Evolutionary conservation across 2,888 invertebrate genomes (phyloP).

Genomic region (Phorcus lineatus): DNA sequence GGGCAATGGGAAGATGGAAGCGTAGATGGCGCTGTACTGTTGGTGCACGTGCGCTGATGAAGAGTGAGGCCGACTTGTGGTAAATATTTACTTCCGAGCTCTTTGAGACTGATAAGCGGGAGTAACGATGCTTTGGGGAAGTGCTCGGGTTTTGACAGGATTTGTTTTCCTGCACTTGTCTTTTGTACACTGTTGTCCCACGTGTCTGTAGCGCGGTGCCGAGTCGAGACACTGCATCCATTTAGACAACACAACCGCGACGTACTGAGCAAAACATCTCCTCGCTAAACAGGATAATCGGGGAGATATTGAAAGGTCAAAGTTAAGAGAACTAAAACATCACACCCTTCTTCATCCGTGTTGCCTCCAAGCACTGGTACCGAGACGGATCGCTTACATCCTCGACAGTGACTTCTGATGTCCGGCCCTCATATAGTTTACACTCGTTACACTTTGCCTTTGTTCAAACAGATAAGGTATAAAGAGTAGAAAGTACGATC

Average conservation of each 20-base stretch:
- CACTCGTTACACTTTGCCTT: too few relatives aligned
- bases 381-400: too few relatives aligned
- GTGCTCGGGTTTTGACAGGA: conserved; percentile 5
- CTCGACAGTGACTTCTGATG: too few relatives aligned
- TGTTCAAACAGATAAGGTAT: too few relatives aligned
- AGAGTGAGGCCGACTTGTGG: background rate
- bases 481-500: too few relatives aligned
- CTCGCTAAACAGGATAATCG: background rate
- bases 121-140: conserved; percentile 16
- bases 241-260: background rate
- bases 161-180: conserved; percentile 29
- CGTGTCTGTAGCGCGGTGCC: background rate
- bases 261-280: background rate
- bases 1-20: conserved; percentile 1
- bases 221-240: background rate
- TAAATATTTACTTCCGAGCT: conserved; percentile 25
- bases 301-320: background rate
- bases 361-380: too few relatives aligned
- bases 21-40: background rate
- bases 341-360: background rate
- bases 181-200: conserved; percentile 28
- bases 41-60: conserved; percentile 22
- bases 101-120: conserved; percentile 22
- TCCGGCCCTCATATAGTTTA: too few relatives aligned
- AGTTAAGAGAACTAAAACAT: background rate